Base-by-base conservation (phyloP, 2,888 invertebrate species). In the Drosophila prolongata region DNA sequence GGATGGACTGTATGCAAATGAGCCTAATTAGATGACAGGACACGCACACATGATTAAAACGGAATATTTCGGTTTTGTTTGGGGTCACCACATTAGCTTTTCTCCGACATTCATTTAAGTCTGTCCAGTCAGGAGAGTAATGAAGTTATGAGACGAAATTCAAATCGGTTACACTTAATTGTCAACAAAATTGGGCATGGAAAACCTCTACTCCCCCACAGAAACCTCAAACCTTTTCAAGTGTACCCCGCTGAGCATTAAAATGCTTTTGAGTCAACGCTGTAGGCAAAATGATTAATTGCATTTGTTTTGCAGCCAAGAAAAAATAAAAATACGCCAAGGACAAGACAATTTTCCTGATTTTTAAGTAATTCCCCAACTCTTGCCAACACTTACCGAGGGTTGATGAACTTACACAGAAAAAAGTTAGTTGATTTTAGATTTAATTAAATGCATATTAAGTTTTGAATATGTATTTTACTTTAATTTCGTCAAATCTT, bases 261-360 rank as follows among this genome's bases (percentile, higher is more conserved):
- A 44, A 71, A 49, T 27, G 38, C 27, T 50, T 59, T 73, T 16
- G 27, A 56, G 60, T 40, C 49, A 37, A 50, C 34, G 30, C 38
- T 75, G 38, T 65, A 74, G 74, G 74, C 40, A 61, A 75, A 64
- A 71, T 86, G 84, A 81, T 81, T 86, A 80, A 86, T 81, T 86
- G 80, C 80, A 80, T 68, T 70, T 69, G 47, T 55, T 40, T 16
- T 11, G 24, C 40, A 46, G 55, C 13, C 34, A 24, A 30, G 43
- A 30, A 37, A 14, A 24, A 46, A 46, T 38, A 40, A 38, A 34
- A 40, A 69, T 40, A 42, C 19, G 42, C 52, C 49, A 50, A 50
- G 52, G 40, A 72, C 35, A 62, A 70, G 59, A 42, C 35, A 16
- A 42, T 71, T 66, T 66, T 66, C 67, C 46, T 19, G 62, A 42